Percentiles rank a stretch among this genome's conserved stretches.
phyloP scores from a whole-genome alignment of 2,888 invertebrate species.

The Schrankia costaestrigalis region DNA sequence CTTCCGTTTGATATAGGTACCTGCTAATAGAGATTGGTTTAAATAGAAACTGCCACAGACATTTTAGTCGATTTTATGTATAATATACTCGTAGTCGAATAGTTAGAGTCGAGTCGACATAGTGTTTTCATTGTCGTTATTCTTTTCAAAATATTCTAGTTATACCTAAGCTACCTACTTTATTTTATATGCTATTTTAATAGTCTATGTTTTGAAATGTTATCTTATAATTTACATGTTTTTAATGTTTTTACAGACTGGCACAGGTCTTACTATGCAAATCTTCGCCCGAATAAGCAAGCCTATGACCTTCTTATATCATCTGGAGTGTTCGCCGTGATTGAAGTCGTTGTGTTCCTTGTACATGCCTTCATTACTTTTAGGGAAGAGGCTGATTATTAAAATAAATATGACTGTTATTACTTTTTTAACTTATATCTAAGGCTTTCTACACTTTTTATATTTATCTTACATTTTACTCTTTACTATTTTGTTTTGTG shows the following conservation, averaged over 20 bases:
- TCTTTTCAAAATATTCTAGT: too few species aligned
- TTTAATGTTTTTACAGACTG: slow-evolving; percentile 52
- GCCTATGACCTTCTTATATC: slow-evolving; percentile 85
- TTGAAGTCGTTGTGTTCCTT: slow-evolving; percentile 81
- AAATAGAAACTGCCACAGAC: too few species aligned
- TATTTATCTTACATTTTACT: neutral
- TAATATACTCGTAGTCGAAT: too few species aligned
- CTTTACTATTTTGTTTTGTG: neutral
- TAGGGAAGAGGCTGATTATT: slow-evolving; percentile 76
- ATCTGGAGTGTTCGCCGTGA: slow-evolving; percentile 82
- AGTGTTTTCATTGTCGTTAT: too few species aligned
- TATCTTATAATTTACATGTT: slow-evolving; percentile 6
- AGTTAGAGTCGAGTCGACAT: too few species aligned
- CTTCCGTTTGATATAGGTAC: slow-evolving; percentile 45
- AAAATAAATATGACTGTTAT: slow-evolving; percentile 25
- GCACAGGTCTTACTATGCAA: slow-evolving; percentile 72
- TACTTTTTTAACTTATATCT: slow-evolving; percentile 2
- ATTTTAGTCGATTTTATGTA: too few species aligned
- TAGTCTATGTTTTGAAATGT: slow-evolving; percentile 5
- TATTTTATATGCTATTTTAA: too few species aligned
- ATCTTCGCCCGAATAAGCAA: slow-evolving; percentile 83
- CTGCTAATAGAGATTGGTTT: slow-evolving; percentile 17
- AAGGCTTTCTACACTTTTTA: neutral
- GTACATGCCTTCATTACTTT: slow-evolving; percentile 83
- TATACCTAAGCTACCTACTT: neutral